phyloP scores from a whole-genome alignment of 2,888 invertebrate genomes.

The Podabrus alpinus region DNA sequence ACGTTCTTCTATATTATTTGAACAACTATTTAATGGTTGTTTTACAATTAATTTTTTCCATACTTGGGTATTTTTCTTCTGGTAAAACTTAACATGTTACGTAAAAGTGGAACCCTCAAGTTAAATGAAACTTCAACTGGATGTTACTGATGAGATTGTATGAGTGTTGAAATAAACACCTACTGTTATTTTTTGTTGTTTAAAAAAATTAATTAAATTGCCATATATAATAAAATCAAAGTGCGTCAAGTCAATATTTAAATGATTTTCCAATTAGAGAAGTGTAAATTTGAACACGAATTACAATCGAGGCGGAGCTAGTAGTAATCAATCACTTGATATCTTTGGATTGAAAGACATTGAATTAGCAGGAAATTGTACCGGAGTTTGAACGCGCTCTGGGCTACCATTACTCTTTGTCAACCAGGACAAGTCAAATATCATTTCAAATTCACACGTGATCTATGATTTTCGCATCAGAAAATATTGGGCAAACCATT shows the following conservation, averaged over 20 bases:
- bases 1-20: conserved; percentile 5
- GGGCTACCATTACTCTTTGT: conserved; percentile 53
- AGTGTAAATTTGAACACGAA: conserved; percentile 22
- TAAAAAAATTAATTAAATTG: not conserved
- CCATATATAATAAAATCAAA: not conserved
- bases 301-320: conserved; percentile 40
- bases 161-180: not conserved
- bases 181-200: not conserved
- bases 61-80: not conserved
- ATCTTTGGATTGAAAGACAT: conserved; percentile 59
- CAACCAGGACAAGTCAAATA: conserved; percentile 41
- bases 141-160: not conserved
- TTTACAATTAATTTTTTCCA: not conserved
- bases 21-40: not conserved
- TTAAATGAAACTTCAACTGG: not conserved
- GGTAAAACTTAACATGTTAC: not conserved
- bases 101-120: not conserved
- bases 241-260: conserved; percentile 14
- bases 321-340: conserved; percentile 55
- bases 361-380: conserved; percentile 59
- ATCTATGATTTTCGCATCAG: conserved; percentile 19
- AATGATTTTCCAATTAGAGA: conserved; percentile 27
- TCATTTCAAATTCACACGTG: conserved; percentile 41
- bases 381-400: conserved; percentile 46
- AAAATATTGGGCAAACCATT: not conserved